Conservation (phyloP, 2,888 invertebrate species). For the Drosophila mimetica region DNA sequence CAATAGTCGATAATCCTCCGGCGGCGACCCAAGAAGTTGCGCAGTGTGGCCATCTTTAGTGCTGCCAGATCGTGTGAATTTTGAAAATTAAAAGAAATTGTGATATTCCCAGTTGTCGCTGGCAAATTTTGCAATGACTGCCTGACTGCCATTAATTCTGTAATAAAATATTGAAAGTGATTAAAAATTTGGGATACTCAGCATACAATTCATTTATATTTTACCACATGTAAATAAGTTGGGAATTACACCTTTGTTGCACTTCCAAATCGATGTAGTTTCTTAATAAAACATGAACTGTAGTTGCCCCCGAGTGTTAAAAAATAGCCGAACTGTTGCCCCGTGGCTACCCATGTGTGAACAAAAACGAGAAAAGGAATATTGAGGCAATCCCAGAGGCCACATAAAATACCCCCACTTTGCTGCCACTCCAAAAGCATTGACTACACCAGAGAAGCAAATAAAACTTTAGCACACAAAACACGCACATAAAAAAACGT, state of each 20-base stretch:
- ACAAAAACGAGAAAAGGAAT: slow-evolving; percentile 1
- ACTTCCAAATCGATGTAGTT: not conserved
- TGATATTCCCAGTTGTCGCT: not conserved
- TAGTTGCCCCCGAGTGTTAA: not conserved
- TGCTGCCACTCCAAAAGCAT: not conserved
- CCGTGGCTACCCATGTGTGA: slow-evolving; percentile 7
- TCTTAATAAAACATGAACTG: slow-evolving; percentile 10
- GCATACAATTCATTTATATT: not conserved
- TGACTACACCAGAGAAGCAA: slow-evolving; percentile 3
- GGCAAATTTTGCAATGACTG: slow-evolving; percentile 14
- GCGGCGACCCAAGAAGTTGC: slow-evolving; percentile 7
- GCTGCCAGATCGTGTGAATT: slow-evolving; percentile 9
- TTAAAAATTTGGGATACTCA: not conserved
- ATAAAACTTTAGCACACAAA: slow-evolving; percentile 11
- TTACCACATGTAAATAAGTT: not conserved
- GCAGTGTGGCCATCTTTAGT: slow-evolving; percentile 14
- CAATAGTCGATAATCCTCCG: slow-evolving; percentile 3
- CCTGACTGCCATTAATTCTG: not conserved
- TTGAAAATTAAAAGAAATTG: slow-evolving; percentile 8
- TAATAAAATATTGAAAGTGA: not conserved
- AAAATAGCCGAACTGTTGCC: slow-evolving; percentile 2
- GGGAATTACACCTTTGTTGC: not conserved
- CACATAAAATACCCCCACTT: slow-evolving; percentile 8
- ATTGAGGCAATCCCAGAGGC: slow-evolving; percentile 19
- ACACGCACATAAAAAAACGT: slow-evolving; percentile 1